These are phyloP conservation scores for Apostichopus parvimensis DNA, from an alignment of 35 echinoderm and acorn worm genomes.

Conservation along the genomic window DNA sequence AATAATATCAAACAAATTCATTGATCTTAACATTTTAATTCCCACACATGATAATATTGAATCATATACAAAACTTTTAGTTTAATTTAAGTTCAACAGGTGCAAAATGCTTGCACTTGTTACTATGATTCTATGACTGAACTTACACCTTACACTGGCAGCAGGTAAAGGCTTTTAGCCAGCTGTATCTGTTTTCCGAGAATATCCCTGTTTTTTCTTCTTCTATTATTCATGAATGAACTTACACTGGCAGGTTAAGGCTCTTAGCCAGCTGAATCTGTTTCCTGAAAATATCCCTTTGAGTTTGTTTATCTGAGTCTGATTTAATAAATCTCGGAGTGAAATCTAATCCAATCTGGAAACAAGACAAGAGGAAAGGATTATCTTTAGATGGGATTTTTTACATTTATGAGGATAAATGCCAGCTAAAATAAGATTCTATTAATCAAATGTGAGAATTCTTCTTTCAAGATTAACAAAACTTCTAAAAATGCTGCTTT, in stretches of 20 bases:
- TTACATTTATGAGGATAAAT: no score
- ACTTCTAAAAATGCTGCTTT: no score
- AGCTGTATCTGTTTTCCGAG: slow-evolving; percentile 82
- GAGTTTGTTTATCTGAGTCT: slow-evolving; percentile 74
- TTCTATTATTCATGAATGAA: background rate
- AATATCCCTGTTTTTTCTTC: slow-evolving; percentile 31
- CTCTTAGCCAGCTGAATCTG: slow-evolving; percentile 91
- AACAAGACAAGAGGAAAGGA: slow-evolving; percentile 12
- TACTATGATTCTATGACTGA: no score
- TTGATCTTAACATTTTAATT: no score
- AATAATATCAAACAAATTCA: no score
- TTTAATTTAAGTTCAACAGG: no score
- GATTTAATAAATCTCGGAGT: slow-evolving; percentile 83
- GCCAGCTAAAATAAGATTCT: no score
- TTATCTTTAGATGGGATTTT: background rate
- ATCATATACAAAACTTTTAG: no score
- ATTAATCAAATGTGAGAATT: no score
- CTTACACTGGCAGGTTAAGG: slow-evolving; percentile 91
- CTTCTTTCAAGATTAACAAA: no score
- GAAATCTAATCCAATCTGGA: slow-evolving; percentile 95
- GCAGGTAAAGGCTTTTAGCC: slow-evolving; percentile 83
- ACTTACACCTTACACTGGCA: slow-evolving; percentile 73
- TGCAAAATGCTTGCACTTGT: no score
- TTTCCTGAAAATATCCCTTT: slow-evolving; percentile 77
- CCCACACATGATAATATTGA: no score